A percentile compares a stretch with the other conserved stretches of the same genome.
Evolutionary conservation across 2,888 invertebrate genomes (phyloP).

Genomic region (Lycia hirtaria): DNA sequence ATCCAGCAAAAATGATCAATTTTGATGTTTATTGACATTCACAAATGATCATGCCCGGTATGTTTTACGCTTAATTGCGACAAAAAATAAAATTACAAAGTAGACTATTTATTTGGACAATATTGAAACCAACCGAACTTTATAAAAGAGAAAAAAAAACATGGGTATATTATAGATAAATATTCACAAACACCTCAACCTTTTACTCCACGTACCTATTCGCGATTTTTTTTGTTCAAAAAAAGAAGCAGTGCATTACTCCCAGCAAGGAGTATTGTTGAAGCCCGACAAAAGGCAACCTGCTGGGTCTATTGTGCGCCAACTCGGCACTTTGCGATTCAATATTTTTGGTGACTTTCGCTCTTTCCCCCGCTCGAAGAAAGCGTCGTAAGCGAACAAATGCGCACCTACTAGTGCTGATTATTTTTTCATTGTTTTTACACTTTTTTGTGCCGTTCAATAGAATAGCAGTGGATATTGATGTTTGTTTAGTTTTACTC

Average conservation of each 20-base stretch:
- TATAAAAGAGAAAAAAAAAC: neutral
- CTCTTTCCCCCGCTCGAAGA: constrained; percentile 33
- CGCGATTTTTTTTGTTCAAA: constrained; percentile 61
- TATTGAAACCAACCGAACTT: neutral
- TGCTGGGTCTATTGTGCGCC: constrained; percentile 77
- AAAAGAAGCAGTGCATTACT: constrained; percentile 72
- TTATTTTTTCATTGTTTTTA: constrained; percentile 65
- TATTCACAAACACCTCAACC: neutral
- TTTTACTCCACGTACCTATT: constrained; percentile 49
- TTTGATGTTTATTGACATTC: too few species aligned
- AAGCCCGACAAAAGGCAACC: constrained; percentile 72
- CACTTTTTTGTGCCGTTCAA: constrained; percentile 61
- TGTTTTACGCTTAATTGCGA: too few species aligned
- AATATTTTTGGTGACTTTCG: constrained; percentile 81
- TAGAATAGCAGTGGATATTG: constrained; percentile 59
- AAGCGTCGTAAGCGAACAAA: constrained; percentile 72
- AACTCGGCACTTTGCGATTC: constrained; percentile 81
- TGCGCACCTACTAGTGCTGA: constrained; percentile 60
- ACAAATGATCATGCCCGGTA: too few species aligned
- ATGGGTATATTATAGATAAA: neutral
- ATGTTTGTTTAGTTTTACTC: constrained; percentile 43
- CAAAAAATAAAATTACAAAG: too few species aligned
- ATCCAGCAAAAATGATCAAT: too few species aligned
- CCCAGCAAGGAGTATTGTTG: constrained; percentile 58
- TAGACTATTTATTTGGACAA: too few species aligned